Evolutionary conservation across 2,888 invertebrate genomes (phyloP), one percentile per base, ranked within the genome.

Genomic region (Caradrina kadenii): DNA sequence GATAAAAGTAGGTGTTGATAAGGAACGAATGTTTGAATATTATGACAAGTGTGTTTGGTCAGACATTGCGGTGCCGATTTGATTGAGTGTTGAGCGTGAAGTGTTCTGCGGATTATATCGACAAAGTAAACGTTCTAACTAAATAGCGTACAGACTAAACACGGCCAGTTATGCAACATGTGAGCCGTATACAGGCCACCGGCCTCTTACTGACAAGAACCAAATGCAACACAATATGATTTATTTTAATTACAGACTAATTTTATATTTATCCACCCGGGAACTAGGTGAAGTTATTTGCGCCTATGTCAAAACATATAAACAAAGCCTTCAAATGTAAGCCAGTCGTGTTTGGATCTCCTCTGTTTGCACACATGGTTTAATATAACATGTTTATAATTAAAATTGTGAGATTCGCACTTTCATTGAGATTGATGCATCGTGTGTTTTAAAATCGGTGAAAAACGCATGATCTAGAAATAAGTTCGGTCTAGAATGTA

Each of bases 61-160:
- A 90, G 91, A 90, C 90, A 87, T 79, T 59, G 79, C 60, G 90
- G 88, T 86, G 87, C 85, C 87, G 76, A 81, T 73, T 79, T 83
- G 77, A 83, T 79, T 65, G 79, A 82, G 83, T 69, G 73, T 31
- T 69, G 82, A 82, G 80, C 80, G 82, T 78, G 73, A 71, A 84
- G 83, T 75, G 82, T 85, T 88, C 84, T 79, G 76, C 72, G 78
- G 86, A 88, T 85, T 87, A 84, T 84, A 86, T 86, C 82, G 78
- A 76, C 84, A 84, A 87, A 84, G 83, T 85, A 87, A 87, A 86
- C 80, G 76, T 81, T 81, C 77, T 70, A 85, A 82, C 74, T 84
- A 83, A 88, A 86, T 85, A 86, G 76, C 72, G 53, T 69, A 76
- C 79, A 83, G 81, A 80, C 85, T 87, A 89, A 87, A 91, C 88